Evolutionary conservation across 2,797 vertebrate genomes (phyloP), one percentile per base, ranked within the genome.

Genomic region (Muscicapa comitata): DNA sequence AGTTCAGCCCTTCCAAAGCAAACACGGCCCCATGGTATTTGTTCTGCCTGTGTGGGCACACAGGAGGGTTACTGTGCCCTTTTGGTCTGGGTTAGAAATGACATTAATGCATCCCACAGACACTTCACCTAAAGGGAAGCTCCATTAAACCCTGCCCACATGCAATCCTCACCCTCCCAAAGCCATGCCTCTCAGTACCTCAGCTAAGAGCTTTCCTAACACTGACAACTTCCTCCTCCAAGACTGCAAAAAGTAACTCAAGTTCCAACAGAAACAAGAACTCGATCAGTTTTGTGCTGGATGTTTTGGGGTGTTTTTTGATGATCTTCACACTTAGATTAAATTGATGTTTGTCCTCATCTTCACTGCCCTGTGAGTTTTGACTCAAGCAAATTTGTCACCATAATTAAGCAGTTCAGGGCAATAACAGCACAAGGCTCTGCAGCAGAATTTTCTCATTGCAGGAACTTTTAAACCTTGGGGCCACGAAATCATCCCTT

Each of bases 11-110:
- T 93, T 76, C 73, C 93, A 94, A 94, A 93, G 70, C 45, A 93
- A 96, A 97, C 57, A 94, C 0, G 1, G 50, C 59, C 29, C 40
- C 23, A 25, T 7, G 23, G 47, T 91, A 38, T 93, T 95, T 91
- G 83, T 74, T 68, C 79, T 86, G 65, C 35, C 38, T 13, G 53
- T 26, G 63, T 43, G 84, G 88, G 80, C 84, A 80, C 11, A 5
- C 26, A 43, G 77, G n/a, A 89, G 77, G 71, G 88, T 87, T 86
- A 70, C 28, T n/a, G 75, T 88, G 91, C 58, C 92, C 90, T 94
- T 68, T 43, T n/a, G 76, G 47, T 65, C 54, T 28, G 82, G 37
- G 38, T 62, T 74, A 58, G 61, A 78, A 75, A 43, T 2, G 17
- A 23, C 72, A 88, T 33, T 35, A 67, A 72, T 74, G 57, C 76